These are phyloP conservation scores for Thalpophila matura DNA, from an alignment of 2,888 invertebrate genomes.

Conservation along the genomic window DNA sequence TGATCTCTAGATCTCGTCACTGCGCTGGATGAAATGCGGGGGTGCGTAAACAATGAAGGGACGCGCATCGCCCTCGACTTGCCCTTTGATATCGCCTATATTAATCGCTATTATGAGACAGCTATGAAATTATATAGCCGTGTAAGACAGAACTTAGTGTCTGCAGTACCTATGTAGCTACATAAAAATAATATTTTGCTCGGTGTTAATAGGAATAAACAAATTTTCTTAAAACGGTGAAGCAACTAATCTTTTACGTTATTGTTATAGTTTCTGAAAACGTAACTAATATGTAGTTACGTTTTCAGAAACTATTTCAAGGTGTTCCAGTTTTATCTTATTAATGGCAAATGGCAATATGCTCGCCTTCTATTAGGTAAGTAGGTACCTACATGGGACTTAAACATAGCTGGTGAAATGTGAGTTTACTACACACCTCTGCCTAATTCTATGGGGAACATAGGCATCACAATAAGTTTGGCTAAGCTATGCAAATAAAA, in stretches of 20 bases:
- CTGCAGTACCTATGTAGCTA: background rate
- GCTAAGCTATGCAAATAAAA: background rate
- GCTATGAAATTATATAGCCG: constrained; percentile 38
- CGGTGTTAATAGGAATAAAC: background rate
- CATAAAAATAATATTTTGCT: background rate
- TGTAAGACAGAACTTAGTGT: background rate
- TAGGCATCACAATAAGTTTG: too few relatives aligned
- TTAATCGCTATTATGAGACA: constrained; percentile 50
- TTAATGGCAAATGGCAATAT: too few relatives aligned
- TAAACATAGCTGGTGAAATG: too few relatives aligned
- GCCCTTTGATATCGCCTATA: constrained; percentile 53
- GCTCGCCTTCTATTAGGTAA: too few relatives aligned
- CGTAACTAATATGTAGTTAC: background rate
- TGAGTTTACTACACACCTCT: too few relatives aligned
- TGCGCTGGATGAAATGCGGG: constrained; percentile 41
- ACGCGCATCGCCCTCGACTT: constrained; percentile 37
- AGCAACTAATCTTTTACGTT: background rate
- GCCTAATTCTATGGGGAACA: too few relatives aligned
- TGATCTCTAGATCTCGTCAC: constrained; percentile 73
- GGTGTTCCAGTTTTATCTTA: background rate
- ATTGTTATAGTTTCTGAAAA: background rate
- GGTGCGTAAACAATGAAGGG: constrained; percentile 69
- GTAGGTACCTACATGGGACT: too few relatives aligned
- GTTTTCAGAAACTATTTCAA: background rate
- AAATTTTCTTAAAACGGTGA: background rate